Evolutionary conservation across 2,113 vertebrate genomes (phyloP), one percentile per base, ranked within the genome.

Genomic region (Atrichornis clamosus): DNA sequence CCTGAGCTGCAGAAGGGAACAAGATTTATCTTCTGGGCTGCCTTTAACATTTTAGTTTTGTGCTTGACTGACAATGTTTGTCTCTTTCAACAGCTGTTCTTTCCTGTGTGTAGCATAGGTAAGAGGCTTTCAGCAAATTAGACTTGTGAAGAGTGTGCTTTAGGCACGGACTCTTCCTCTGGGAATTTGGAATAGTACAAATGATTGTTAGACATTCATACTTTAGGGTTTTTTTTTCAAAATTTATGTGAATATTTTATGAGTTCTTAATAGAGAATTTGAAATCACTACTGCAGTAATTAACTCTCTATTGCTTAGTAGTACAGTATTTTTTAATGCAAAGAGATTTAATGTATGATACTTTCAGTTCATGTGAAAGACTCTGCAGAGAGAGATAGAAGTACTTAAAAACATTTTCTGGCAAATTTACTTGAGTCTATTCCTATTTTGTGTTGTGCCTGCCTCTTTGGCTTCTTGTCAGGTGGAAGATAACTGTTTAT

Each of bases 1-100:
- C 5, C 37, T 59, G 42, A 84, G 59, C 42, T 84, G 73, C 33
- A 62, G 82, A 63, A 87, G 20, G 17, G 30, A 86, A 7, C 15
- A 80, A 83, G 15, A 26, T 62, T 76, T 90, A 42, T 92, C 76
- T 92, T 91, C 22, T 1, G 15, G 46, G 10, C 77, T 58, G 11
- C 77, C 46, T 92, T 64, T 59, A 91, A 52, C 16, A 62, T 55
- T 89, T 94, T 62, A 78, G 78, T 94, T 96, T 87, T 83, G 86
- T 88, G 62, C 86, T 86, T 91, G 80, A 87, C 68, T 89, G 76
- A 59, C 28, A 81, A 5, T 1, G 26, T 74, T 90, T 89, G 26
- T 84, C 16, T 77, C 37, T 82, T 52, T 59, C 70, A 89, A 41
- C 32, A 73, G 79, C 30, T 55, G 32, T 49, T 90, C 33, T 62